Evolutionary conservation across 2,888 invertebrate genomes (phyloP).

Genomic region (Artemia sinica): DNA sequence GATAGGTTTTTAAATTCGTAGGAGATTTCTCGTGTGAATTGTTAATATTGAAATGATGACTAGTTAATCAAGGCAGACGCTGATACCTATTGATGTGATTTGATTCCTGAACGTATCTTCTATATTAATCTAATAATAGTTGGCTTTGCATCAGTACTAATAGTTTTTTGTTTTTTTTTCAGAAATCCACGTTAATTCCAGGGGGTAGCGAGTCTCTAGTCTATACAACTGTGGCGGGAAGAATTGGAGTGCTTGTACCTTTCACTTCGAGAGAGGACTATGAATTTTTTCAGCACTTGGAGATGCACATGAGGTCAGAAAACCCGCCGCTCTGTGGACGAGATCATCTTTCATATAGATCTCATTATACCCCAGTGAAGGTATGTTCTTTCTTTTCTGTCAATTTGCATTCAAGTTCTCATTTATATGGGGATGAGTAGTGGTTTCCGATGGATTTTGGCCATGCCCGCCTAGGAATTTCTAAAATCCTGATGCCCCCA

Average conservation of each 20-base stretch:
- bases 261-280: constrained; percentile 93
- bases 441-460: not conserved
- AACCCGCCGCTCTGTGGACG: constrained; percentile 88
- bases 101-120: not conserved
- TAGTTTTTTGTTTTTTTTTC: constrained; percentile 23
- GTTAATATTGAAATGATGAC: not conserved
- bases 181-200: constrained; percentile 81
- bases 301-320: constrained; percentile 98
- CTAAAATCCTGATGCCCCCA: no score
- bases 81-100: not conserved
- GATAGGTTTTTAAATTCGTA: no score
- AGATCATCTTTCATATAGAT: constrained; percentile 90
- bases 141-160: not conserved
- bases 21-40: no score
- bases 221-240: constrained; percentile 83
- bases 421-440: not conserved
- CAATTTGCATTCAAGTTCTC: constrained; percentile 10
- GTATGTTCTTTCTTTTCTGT: constrained; percentile 35
- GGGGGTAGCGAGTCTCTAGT: constrained; percentile 92
- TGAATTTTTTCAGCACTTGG: constrained; percentile 96
- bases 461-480: no score
- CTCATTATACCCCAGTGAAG: constrained; percentile 93
- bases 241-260: constrained; percentile 79
- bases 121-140: not conserved
- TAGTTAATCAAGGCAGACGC: constrained; percentile 14